These are phyloP conservation scores for Amphibalanus amphitrite DNA, from an alignment of 1,140 invertebrate genomes.

Conservation along the genomic window DNA sequence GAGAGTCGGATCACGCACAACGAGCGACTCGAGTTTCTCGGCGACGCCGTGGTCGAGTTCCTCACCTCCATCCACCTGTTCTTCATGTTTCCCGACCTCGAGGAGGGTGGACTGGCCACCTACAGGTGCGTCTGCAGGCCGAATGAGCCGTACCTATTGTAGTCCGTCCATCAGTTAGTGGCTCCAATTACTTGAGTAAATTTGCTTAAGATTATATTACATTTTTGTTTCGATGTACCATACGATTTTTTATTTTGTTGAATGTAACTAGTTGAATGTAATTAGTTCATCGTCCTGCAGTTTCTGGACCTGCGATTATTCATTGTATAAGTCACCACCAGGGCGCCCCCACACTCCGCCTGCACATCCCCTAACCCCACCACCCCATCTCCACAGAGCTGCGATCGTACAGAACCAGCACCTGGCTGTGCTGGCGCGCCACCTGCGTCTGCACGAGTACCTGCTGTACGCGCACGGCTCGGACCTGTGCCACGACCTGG, in stretches of 20 bases:
- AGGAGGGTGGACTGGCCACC: slow-evolving; percentile 93
- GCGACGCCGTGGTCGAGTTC: slow-evolving; percentile 97
- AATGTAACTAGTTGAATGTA: no score
- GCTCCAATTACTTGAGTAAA: no score
- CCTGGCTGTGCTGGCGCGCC: slow-evolving; percentile 85
- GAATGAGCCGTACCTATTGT: no score
- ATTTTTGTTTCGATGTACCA: no score
- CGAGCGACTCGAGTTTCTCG: slow-evolving; percentile 90
- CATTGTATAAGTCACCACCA: no score
- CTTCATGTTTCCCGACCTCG: slow-evolving; percentile 88
- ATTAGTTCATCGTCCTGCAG: no score
- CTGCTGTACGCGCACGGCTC: slow-evolving; percentile 97
- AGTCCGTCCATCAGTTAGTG: no score
- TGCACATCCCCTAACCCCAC: no score
- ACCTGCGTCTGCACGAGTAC: slow-evolving; percentile 75
- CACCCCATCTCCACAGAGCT: slow-evolving; percentile 30
- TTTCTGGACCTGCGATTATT: no score
- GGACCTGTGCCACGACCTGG: slow-evolving; percentile 90
- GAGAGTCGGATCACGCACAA: slow-evolving; percentile 91
- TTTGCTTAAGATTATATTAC: no score
- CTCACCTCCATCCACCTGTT: slow-evolving; percentile 88
- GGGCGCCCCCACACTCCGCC: no score
- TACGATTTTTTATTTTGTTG: no score
- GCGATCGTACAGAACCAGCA: slow-evolving; percentile 97
- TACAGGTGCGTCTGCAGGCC: slow-evolving; percentile 39